Evolutionary conservation across 2,797 vertebrate species (phyloP).

Genomic region (Neoniphon sammara): DNA sequence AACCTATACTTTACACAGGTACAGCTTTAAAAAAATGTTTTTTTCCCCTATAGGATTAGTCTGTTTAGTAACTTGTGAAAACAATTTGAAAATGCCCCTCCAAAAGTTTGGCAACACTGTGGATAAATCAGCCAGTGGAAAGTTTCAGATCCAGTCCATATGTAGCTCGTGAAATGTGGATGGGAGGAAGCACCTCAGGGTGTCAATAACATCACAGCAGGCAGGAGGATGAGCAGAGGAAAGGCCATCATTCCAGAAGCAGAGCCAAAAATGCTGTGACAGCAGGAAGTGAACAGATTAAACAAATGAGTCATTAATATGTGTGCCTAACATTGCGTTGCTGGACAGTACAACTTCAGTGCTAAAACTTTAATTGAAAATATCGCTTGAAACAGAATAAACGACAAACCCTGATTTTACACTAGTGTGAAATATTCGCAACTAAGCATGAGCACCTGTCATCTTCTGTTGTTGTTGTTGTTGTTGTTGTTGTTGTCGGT

Average conservation of each 20-base stretch:
- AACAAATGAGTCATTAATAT: background rate
- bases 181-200: constrained; percentile 21
- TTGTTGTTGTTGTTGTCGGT: too few relatives aligned
- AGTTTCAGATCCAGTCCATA: background rate
- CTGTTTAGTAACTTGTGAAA: too few relatives aligned
- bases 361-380: too few relatives aligned
- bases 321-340: too few relatives aligned
- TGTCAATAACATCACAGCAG: constrained; percentile 37
- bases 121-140: background rate
- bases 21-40: too few relatives aligned
- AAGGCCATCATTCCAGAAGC: constrained; percentile 48
- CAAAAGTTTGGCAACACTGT: background rate
- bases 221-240: constrained; percentile 46
- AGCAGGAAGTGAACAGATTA: background rate
- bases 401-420: too few relatives aligned
- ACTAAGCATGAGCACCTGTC: background rate
- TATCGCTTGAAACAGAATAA: too few relatives aligned
- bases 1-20: too few relatives aligned
- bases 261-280: constrained; percentile 48
- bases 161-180: constrained; percentile 1
- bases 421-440: too few relatives aligned
- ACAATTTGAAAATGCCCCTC: too few relatives aligned
- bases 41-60: too few relatives aligned
- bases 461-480: background rate
- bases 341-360: too few relatives aligned